Conservation (phyloP, 2,888 invertebrate genomes). For the Chrysotoxum bicinctum region DNA sequence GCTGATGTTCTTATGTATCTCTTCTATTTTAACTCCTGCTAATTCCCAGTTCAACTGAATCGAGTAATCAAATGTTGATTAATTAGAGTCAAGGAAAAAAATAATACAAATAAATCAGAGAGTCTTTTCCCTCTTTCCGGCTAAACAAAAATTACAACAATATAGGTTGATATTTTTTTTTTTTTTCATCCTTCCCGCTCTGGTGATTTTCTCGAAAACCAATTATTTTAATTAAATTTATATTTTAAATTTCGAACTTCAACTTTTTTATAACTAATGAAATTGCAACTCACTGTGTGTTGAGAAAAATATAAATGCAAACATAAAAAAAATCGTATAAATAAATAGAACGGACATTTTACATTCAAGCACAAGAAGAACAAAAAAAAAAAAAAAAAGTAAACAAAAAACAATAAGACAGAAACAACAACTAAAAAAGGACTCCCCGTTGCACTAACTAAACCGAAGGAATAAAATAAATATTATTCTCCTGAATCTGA, state of each 20-base stretch:
- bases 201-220: no score
- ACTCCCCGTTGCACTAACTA: constrained; percentile 1
- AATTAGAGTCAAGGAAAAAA: background rate
- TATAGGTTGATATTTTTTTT: no score
- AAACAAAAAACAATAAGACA: background rate
- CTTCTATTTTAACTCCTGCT: background rate
- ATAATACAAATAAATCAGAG: background rate
- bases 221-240: no score
- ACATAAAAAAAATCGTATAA: background rate
- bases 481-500: constrained; percentile 34
- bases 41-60: constrained; percentile 14
- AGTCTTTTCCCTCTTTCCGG: no score
- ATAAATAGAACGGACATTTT: background rate
- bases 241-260: no score
- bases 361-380: background rate
- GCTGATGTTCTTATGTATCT: background rate
- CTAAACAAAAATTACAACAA: no score
- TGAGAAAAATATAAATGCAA: background rate
- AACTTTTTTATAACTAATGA: no score
- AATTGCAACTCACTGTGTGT: background rate
- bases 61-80: constrained; percentile 38
- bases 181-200: no score
- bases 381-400: background rate
- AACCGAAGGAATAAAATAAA: constrained; percentile 44
- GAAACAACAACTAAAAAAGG: background rate